phyloP scores from a whole-genome alignment of 2,888 invertebrate species.

The Muscina levida region DNA sequence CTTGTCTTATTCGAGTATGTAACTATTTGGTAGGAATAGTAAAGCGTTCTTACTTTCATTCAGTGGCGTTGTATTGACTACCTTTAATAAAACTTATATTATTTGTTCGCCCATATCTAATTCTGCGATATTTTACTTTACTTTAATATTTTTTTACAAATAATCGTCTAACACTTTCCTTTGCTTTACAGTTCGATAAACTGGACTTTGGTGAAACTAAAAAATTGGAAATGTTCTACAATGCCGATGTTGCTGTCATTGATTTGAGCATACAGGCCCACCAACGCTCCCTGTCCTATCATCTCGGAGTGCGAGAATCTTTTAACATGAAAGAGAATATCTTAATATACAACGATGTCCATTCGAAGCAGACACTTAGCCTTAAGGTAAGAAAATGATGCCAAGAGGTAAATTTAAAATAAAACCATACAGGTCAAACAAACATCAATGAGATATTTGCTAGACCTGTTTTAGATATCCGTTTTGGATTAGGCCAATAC shows the following conservation, averaged over 20 bases:
- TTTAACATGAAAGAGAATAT: slow-evolving; percentile 98
- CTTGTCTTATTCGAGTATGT: too few relatives aligned
- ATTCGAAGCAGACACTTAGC: slow-evolving; percentile 91
- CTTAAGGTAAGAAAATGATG: slow-evolving; percentile 85
- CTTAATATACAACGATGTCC: slow-evolving; percentile 92
- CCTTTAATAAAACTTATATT: too few relatives aligned
- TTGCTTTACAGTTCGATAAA: slow-evolving; percentile 91
- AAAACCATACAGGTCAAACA: neutral
- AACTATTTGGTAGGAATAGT: too few relatives aligned
- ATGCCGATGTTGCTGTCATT: slow-evolving; percentile 98
- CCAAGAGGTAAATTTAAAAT: neutral
- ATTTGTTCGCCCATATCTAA: too few relatives aligned
- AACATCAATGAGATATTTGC: neutral
- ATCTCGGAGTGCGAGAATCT: slow-evolving; percentile 97
- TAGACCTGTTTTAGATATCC: slow-evolving; percentile 17
- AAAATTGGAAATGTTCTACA: slow-evolving; percentile 96
- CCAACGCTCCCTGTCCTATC: slow-evolving; percentile 96
- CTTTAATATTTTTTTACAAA: too few relatives aligned
- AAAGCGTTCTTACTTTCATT: too few relatives aligned
- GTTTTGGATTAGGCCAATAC: slow-evolving; percentile 34
- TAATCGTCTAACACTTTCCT: neutral
- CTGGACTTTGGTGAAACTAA: slow-evolving; percentile 98
- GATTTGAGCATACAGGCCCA: slow-evolving; percentile 95
- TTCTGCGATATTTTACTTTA: too few relatives aligned
- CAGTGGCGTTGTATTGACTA: too few relatives aligned